A percentile compares a stretch with the other conserved stretches of the same genome.
Evolutionary conservation across 2,888 invertebrate species (phyloP).

Genomic region (Toxonevra muliebris): DNA sequence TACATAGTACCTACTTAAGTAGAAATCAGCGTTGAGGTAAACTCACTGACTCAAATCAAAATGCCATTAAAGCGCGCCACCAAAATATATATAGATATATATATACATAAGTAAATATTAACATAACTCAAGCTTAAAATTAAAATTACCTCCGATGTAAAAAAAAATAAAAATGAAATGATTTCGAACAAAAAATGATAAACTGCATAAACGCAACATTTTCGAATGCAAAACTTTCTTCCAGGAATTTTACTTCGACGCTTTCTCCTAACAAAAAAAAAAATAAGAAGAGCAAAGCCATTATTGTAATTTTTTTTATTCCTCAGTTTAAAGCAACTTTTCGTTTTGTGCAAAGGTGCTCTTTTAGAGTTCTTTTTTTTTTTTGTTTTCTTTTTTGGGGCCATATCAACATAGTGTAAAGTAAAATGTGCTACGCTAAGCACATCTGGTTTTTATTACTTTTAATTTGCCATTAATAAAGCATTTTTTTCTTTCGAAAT

Average conservation of each 20-base stretch:
- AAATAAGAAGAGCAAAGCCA: conserved; percentile 43
- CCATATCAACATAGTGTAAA: conserved; percentile 13
- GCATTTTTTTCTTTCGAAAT: conserved; percentile 37
- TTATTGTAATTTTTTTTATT: conserved; percentile 51
- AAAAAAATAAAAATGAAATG: conserved; percentile 9
- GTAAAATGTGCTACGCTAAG: conserved; percentile 57
- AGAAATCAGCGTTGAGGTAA: neutral
- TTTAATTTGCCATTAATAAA: conserved; percentile 64
- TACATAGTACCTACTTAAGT: conserved; percentile 22
- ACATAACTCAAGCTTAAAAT: conserved; percentile 61
- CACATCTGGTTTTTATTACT: conserved; percentile 64
- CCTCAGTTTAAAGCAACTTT: conserved; percentile 10
- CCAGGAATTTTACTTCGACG: neutral
- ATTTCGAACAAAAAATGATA: conserved; percentile 50
- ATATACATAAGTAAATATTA: conserved; percentile 55
- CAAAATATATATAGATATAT: conserved; percentile 12
- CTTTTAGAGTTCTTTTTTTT: neutral
- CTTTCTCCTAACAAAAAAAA: no score
- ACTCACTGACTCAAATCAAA: conserved; percentile 47
- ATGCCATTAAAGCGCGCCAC: conserved; percentile 53
- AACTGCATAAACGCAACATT: conserved; percentile 56
- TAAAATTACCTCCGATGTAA: conserved; percentile 50
- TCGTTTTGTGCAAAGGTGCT: neutral
- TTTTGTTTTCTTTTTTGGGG: no score
- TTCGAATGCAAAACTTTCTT: conserved; percentile 35